Percentiles rank a stretch among this genome's conserved stretches.
These are phyloP conservation scores for Eristalinus sepulchralis DNA, from an alignment of 2,888 invertebrate genomes.

Conservation along the genomic window DNA sequence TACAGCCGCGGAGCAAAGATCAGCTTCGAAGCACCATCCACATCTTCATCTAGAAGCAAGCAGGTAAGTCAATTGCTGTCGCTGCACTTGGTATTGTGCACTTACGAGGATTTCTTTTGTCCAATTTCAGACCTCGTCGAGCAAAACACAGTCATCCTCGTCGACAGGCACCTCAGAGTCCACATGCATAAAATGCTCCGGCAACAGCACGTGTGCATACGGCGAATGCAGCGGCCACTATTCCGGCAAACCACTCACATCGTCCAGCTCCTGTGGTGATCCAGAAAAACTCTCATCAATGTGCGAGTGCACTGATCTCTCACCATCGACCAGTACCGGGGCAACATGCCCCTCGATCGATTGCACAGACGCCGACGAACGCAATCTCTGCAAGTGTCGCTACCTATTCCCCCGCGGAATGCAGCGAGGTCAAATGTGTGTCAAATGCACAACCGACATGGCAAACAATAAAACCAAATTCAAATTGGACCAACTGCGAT, in stretches of 20 bases:
- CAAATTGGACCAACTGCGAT: constrained; percentile 92
- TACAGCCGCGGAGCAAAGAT: constrained; percentile 84
- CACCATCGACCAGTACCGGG: constrained; percentile 61
- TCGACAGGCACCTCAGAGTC: constrained; percentile 67
- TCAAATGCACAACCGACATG: constrained; percentile 83
- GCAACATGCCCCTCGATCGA: constrained; percentile 47
- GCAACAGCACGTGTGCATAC: constrained; percentile 78
- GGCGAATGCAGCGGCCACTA: constrained; percentile 81
- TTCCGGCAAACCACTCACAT: constrained; percentile 39
- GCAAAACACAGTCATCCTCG: constrained; percentile 70
- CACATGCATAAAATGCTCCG: constrained; percentile 60
- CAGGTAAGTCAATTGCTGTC: constrained; percentile 74
- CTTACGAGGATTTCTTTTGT: not conserved
- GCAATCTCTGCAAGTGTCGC: constrained; percentile 76
- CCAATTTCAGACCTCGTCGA: constrained; percentile 72
- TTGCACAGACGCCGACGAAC: constrained; percentile 66
- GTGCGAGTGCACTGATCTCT: constrained; percentile 76
- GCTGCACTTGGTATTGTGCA: not conserved
- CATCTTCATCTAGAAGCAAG: constrained; percentile 76
- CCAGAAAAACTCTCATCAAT: constrained; percentile 56
- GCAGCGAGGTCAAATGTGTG: constrained; percentile 77
- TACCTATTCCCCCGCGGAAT: constrained; percentile 73
- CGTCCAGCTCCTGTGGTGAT: constrained; percentile 71
- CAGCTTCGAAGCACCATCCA: constrained; percentile 80
- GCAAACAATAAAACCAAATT: constrained; percentile 91